These are phyloP conservation scores for Rhynchotus rufescens DNA, from an alignment of 2,797 vertebrate genomes.

Conservation along the genomic window DNA sequence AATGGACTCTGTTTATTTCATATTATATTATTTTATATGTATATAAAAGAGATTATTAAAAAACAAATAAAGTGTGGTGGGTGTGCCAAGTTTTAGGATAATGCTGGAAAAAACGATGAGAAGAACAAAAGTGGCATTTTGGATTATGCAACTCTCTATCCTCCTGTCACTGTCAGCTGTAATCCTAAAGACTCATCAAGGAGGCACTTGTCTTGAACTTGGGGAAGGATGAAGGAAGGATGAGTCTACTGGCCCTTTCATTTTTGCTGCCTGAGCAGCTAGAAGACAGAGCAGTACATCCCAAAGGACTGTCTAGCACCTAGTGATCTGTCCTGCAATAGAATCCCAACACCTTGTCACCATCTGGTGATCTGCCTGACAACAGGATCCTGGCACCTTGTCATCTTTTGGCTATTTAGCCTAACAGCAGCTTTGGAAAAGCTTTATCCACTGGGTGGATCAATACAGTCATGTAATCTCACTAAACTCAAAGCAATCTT, in stretches of 20 bases:
- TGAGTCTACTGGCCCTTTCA: neutral
- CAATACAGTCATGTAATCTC: neutral
- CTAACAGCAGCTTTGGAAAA: neutral
- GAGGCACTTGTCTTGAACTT: neutral
- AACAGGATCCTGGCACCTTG: neutral
- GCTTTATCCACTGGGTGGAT: neutral
- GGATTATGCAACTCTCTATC: neutral
- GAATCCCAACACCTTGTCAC: neutral
- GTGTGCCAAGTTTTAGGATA: neutral
- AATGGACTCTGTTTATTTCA: neutral
- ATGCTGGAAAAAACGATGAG: neutral
- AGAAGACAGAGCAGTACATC: neutral
- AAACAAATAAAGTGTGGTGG: neutral
- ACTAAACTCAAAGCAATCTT: rapidly evolving
- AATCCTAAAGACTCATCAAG: neutral
- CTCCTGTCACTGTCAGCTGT: neutral
- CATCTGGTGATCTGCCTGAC: neutral
- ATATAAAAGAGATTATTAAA: neutral
- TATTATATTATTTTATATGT: no score
- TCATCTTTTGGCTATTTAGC: neutral
- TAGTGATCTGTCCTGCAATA: conserved; percentile 11
- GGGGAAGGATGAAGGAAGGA: neutral
- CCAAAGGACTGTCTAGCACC: neutral
- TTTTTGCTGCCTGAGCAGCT: neutral
- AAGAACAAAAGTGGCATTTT: neutral